Evolutionary conservation across 2,888 invertebrate genomes (phyloP), one percentile per base, ranked within the genome.

Genomic region (Drosophila kanekoi): DNA sequence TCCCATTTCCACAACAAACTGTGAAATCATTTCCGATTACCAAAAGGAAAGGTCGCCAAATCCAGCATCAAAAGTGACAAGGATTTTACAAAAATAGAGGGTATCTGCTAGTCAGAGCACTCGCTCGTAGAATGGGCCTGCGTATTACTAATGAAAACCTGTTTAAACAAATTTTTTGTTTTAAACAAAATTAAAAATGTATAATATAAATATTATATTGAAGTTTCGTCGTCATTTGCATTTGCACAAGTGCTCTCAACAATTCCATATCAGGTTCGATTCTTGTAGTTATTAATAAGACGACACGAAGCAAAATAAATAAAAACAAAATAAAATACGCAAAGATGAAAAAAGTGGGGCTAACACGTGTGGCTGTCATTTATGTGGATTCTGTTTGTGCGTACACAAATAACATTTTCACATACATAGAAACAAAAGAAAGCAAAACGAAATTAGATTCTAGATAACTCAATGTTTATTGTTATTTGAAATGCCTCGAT

Each of bases 111-210:
- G 44, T 23, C 37, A 37, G 2, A 2, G 5, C 6, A 9, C 11
- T 18, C 4, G 2, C 13, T 1, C 1, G 1, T 4, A 1, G 8
- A 1, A 13, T 0, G 11, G 11, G 14, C 13, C 35, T 18, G 6
- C 37, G 37, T 38, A 20, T 62, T 38, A 1, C 61, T 54, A 72
- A 83, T 71, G 53, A 59, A 80, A 83, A 77, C 64, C 48, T 60
- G 63, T 43, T 66, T 23, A 62, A 58, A 51, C 40, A 52, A 38
- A 58, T 60, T 61, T 35, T 28, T 9, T 61, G 32, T 28, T 9
- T 28, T 2, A 28, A 51, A 16, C 37, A 41, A 40, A 48, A 32
- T 23, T 20, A 9, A 49, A 38, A 47, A 53, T 18, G n/a, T 35
- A 35, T 14, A 23, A 16, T 54, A 54, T 44, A 13, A 14, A 60